Evolutionary conservation across 2,888 invertebrate species (phyloP), one percentile per base, ranked within the genome.

Genomic region (Sarcophaga variegata): DNA sequence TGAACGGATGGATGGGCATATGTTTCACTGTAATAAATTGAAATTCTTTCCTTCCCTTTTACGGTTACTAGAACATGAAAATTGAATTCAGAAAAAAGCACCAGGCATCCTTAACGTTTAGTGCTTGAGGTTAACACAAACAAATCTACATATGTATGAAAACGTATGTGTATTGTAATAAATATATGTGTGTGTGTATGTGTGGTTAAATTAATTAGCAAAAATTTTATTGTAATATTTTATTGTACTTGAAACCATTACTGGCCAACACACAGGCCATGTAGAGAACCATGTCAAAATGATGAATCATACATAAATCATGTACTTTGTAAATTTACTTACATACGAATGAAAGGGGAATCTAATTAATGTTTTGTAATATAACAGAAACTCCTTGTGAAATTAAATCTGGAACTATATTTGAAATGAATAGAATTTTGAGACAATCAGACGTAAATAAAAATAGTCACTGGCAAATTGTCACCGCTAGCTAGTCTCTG

Each of bases 21-120:
- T 81, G 70, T 63, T 75, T 20, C 27, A 11, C n/a, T 14, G 54
- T 45, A 76, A 82, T 70, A 60, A 64, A 77, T 76, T 64, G 63
- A 6, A 70, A 64, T 64, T 69, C 25, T 8, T 22, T 60, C 45
- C n/a, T 66, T 59, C 22, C 10, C 71, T 37, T 12, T 59, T 37
- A 37, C 37, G 8, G 37, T 37, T 27, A 66, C 8, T 6, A 17
- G 47, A 22, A 59, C 27, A 20, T 20, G 25, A 25, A 71, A 54
- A 25, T 25, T 37, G 2, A 2, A 37, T 60, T 11, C 14, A 78
- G 22, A 47, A 60, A 25, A 20, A 64, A 76, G 45, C 47, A 67
- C 59, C 37, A 67, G 22, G 8, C 45, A 80, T 37, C 54, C 64
- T 59, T 6, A 25, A 54, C 63, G 4, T 20, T 66, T 20, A 14